Conservation (phyloP, 2,797 vertebrate genomes). For the Parauchenoglanis ngamensis region DNA sequence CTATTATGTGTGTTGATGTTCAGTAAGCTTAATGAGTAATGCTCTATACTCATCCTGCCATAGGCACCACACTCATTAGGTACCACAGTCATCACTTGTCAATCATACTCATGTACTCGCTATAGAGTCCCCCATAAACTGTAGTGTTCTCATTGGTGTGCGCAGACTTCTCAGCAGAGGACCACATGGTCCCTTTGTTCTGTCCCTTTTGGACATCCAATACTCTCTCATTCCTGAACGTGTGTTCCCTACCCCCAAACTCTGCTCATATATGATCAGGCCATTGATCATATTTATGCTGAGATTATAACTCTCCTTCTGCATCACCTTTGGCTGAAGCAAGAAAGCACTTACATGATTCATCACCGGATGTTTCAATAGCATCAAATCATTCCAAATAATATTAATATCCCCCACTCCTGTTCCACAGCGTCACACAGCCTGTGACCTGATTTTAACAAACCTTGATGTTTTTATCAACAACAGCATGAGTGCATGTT, state of each 20-base stretch:
- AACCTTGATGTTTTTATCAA: conserved; percentile 6
- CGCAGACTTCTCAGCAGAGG: background rate
- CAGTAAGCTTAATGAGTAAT: background rate
- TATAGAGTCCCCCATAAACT: background rate
- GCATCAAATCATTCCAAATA: background rate
- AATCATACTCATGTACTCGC: conserved; percentile 15
- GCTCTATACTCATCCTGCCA: background rate
- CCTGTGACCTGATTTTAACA: background rate
- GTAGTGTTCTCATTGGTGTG: background rate
- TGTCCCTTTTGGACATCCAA: background rate
- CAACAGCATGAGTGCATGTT: conserved; percentile 13
- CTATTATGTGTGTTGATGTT: background rate
- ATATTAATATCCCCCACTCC: background rate
- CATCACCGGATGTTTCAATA: conserved; percentile 27
- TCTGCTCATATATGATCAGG: background rate
- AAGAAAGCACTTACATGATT: conserved; percentile 9
- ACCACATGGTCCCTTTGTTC: conserved; percentile 69
- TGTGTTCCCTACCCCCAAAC: no score
- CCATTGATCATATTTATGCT: conserved; percentile 57
- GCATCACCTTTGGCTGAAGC: background rate
- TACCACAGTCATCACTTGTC: background rate
- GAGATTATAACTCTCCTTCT: conserved; percentile 51
- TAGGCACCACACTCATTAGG: background rate
- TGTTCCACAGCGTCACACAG: background rate
- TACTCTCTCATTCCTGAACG: background rate